These are phyloP conservation scores for Philhelius pedissequus DNA, from an alignment of 2,888 invertebrate genomes.

Conservation along the genomic window DNA sequence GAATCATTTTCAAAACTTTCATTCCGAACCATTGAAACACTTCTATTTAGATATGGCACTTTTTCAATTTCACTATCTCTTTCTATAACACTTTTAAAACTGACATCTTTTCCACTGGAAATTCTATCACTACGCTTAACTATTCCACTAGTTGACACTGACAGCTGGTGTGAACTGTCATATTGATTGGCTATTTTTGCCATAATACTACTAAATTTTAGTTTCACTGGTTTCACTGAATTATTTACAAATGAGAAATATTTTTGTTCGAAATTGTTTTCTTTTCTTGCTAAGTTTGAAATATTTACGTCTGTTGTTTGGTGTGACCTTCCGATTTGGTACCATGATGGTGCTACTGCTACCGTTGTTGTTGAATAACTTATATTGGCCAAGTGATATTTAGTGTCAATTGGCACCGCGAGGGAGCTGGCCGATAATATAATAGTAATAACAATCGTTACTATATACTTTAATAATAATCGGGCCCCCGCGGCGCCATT, in stretches of 20 bases:
- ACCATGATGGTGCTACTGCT: constrained; percentile 64
- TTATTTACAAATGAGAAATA: constrained; percentile 18
- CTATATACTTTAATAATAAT: constrained; percentile 73
- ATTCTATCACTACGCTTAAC: constrained; percentile 45
- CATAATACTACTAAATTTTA: constrained; percentile 10
- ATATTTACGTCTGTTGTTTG: constrained; percentile 54
- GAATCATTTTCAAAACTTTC: not conserved
- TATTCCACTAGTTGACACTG: constrained; percentile 31
- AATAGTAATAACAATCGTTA: constrained; percentile 75
- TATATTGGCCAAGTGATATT: constrained; percentile 35
- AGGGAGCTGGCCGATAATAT: constrained; percentile 76
- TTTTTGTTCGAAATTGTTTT: constrained; percentile 9
- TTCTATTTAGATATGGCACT: not conserved
- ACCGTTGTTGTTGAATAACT: not conserved
- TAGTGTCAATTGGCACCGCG: constrained; percentile 75
- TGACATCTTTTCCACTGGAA: not conserved
- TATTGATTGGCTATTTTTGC: constrained; percentile 37
- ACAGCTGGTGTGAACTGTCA: constrained; percentile 22
- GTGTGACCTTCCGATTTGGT: constrained; percentile 65
- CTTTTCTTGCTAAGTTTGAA: constrained; percentile 66
- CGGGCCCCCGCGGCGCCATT: constrained; percentile 79
- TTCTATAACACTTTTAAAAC: not conserved
- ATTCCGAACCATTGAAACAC: not conserved
- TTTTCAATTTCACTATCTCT: constrained; percentile 18
- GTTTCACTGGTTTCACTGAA: not conserved